Percentiles rank a stretch among this genome's conserved stretches.
Conservation (phyloP, 64 coral and sea anemone species). For the Montipora cactus region DNA sequence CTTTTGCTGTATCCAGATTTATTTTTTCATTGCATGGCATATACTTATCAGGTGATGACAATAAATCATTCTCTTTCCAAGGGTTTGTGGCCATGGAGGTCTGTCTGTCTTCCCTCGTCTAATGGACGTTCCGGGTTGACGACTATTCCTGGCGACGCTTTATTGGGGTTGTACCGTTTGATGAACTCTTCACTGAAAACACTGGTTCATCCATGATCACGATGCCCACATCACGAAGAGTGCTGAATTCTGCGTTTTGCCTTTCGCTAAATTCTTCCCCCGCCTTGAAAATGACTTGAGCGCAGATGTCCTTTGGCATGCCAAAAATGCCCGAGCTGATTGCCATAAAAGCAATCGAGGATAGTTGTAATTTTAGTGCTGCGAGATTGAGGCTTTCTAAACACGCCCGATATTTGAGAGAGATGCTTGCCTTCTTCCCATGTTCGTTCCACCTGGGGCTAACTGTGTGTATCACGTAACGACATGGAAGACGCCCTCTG, state of each 20-base stretch:
- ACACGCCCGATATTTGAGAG: slow-evolving; percentile 33
- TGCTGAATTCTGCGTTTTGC: background rate
- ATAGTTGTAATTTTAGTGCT: slow-evolving; percentile 30
- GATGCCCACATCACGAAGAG: slow-evolving; percentile 59
- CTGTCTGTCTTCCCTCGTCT: background rate
- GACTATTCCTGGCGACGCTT: background rate
- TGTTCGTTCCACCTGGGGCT: slow-evolving; percentile 3
- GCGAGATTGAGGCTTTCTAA: slow-evolving; percentile 47
- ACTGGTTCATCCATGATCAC: slow-evolving; percentile 47
- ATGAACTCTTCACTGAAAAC: slow-evolving; percentile 68
- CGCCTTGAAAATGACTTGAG: slow-evolving; percentile 53
- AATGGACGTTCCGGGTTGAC: background rate
- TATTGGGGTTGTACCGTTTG: slow-evolving; percentile 9
- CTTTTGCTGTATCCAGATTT: background rate
- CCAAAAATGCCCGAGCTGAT: slow-evolving; percentile 80
- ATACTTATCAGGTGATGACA: no score
- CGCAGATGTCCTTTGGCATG: slow-evolving; percentile 70
- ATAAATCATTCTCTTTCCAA: background rate
- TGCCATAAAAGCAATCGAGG: slow-evolving; percentile 68
- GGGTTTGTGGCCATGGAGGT: background rate
- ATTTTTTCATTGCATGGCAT: background rate
- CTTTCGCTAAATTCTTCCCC: slow-evolving; percentile 29
- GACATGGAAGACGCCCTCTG: slow-evolving; percentile 45
- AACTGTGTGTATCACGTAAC: slow-evolving; percentile 55
- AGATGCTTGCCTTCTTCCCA: background rate